phyloP scores from a whole-genome alignment of 1,140 invertebrate species.

The Hypsibius dujardini region DNA sequence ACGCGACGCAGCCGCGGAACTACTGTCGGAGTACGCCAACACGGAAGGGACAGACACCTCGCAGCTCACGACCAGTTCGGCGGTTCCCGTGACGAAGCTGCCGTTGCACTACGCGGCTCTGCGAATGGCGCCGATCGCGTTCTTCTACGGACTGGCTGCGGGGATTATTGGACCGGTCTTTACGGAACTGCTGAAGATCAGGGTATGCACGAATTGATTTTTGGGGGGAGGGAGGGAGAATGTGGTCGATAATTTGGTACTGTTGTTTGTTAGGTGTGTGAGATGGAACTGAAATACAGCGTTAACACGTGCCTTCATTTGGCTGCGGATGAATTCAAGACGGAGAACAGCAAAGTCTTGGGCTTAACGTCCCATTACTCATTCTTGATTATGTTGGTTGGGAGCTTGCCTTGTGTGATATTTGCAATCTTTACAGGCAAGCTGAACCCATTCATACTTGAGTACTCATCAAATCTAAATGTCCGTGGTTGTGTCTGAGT shows the following conservation, averaged over 20 bases:
- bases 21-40: no score
- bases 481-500: no score
- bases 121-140: not conserved
- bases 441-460: not conserved
- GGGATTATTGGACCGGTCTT: conserved; percentile 1
- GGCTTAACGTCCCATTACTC: not conserved
- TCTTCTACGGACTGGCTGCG: conserved; percentile 6
- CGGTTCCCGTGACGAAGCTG: not conserved
- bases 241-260: not conserved
- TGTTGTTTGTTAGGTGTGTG: not conserved
- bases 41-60: no score
- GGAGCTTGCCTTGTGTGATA: not conserved
- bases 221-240: not conserved
- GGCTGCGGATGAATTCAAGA: not conserved
- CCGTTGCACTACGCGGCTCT: not conserved
- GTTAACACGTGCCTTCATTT: not conserved
- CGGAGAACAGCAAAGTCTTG: not conserved
- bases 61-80: not conserved
- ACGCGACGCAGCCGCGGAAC: no score
- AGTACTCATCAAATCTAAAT: no score
- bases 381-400: not conserved
- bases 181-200: not conserved
- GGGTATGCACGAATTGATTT: not conserved
- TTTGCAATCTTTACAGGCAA: conserved; percentile 5
- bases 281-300: not conserved